phyloP scores from a whole-genome alignment of 2,888 invertebrate genomes.

The Eupithecia centaureata region DNA sequence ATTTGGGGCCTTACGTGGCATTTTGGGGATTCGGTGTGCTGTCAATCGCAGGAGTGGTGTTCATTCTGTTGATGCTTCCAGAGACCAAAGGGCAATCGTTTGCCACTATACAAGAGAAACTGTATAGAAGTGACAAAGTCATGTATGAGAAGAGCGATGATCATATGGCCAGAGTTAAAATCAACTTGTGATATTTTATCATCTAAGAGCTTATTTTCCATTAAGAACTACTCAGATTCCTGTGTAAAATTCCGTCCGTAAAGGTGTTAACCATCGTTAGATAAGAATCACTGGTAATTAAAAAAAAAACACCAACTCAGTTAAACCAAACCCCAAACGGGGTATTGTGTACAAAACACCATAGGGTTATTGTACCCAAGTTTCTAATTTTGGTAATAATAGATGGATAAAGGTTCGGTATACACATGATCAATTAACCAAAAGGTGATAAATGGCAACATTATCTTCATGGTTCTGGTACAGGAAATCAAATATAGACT shows the following conservation, averaged over 20 bases:
- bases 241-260: slow-evolving; percentile 29
- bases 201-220: slow-evolving; percentile 13
- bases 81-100: slow-evolving; percentile 86
- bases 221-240: slow-evolving; percentile 19
- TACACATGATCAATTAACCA: slow-evolving; percentile 1
- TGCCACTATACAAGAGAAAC: slow-evolving; percentile 82
- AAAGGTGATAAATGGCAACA: background rate
- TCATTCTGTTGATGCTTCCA: slow-evolving; percentile 80
- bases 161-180: slow-evolving; percentile 65
- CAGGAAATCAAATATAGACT: slow-evolving; percentile 18
- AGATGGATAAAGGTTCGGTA: background rate
- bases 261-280: background rate
- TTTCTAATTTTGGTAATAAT: background rate
- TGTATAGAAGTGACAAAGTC: slow-evolving; percentile 69
- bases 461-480: background rate
- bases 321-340: background rate
- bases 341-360: background rate
- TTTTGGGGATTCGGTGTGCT: slow-evolving; percentile 83
- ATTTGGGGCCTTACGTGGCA: slow-evolving; percentile 78
- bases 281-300: background rate
- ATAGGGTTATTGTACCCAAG: background rate
- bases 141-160: slow-evolving; percentile 68
- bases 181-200: slow-evolving; percentile 55
- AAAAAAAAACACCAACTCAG: background rate
- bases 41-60: slow-evolving; percentile 80